Base-by-base conservation (phyloP, 2,888 invertebrate genomes). In the Pristionchus exspectatus region DNA sequence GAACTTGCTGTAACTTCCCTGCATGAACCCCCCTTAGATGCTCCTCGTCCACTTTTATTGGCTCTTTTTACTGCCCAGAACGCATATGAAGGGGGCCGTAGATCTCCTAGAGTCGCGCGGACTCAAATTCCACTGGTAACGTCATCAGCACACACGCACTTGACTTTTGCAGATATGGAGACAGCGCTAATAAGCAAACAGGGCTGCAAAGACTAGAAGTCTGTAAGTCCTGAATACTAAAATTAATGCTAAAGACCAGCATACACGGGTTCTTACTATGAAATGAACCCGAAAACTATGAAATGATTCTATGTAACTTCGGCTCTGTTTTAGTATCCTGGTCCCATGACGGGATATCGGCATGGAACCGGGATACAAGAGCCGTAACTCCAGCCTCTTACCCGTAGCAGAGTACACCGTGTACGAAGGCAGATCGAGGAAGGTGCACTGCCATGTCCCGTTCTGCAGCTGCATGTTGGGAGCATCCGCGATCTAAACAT, bases 341-440 rank as follows among this genome's bases (percentile, higher is more conserved):
- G 38, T 38, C 38, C 38, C 38, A 38, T 38, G 2, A 38, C 38
- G 38, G 2, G 2, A 38, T 38, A 38, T 38, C 38, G 38, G 2
- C 2, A 38, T 38, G 38, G 38, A 5, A 38, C 38, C 38, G 5
- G 38, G 38, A 38, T 38, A 38, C 38, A 3, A 38, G 38, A 38
- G 38, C 38, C 44, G 44, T 50, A 50, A 9, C 44, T 50, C 10
- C 44, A 50, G 7, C 44, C 44, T 50, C 38, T n/a, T 44, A 81
- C 77, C 88, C 56, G 89, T 89, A n/a, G 96, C 95, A 4, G 95
- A 95, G 92, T 96, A 96, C 38, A 96, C 95, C 30, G 96, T 95
- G 92, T 96, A 96, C 38, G 95, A 95, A 38, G 95, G 95, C 24
- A 95, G 92, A 90, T 94, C 94, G 72, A 95, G 91, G 87, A 95